phyloP scores from a whole-genome alignment of 1,140 invertebrate genomes.

The Trichoplusia ni region DNA sequence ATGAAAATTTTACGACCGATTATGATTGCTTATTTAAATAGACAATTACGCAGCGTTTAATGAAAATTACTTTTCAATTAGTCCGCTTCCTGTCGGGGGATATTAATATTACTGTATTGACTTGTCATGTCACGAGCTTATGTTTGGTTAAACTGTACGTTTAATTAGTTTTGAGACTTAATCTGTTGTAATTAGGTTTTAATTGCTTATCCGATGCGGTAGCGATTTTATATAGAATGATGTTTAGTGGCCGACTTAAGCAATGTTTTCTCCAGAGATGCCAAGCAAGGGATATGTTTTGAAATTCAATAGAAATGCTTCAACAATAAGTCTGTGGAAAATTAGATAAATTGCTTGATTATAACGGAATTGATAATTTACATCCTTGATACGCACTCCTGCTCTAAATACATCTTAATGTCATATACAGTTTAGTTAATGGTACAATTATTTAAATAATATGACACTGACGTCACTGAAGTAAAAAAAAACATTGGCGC shows the following conservation, averaged over 20 bases:
- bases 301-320: no score
- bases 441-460: no score
- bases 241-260: neutral
- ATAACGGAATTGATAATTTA: no score
- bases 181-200: conserved; percentile 17
- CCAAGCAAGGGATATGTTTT: no score
- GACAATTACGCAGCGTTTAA: conserved; percentile 38
- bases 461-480: no score
- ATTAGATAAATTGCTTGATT: no score
- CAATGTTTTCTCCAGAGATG: no score
- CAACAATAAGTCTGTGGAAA: no score
- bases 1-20: conserved; percentile 48
- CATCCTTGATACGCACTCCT: no score
- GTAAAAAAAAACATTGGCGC: no score
- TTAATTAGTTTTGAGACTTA: conserved; percentile 16
- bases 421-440: no score
- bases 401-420: no score
- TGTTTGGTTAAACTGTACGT: neutral
- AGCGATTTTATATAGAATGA: neutral
- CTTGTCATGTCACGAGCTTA: conserved; percentile 25
- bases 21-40: conserved; percentile 43
- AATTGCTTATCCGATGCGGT: neutral
- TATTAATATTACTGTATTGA: conserved; percentile 22
- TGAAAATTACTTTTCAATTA: conserved; percentile 51
- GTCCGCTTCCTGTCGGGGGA: conserved; percentile 33